Evolutionary conservation across 2,113 vertebrate species (phyloP), one percentile per base, ranked within the genome.

Genomic region (Platycercus adscitus): DNA sequence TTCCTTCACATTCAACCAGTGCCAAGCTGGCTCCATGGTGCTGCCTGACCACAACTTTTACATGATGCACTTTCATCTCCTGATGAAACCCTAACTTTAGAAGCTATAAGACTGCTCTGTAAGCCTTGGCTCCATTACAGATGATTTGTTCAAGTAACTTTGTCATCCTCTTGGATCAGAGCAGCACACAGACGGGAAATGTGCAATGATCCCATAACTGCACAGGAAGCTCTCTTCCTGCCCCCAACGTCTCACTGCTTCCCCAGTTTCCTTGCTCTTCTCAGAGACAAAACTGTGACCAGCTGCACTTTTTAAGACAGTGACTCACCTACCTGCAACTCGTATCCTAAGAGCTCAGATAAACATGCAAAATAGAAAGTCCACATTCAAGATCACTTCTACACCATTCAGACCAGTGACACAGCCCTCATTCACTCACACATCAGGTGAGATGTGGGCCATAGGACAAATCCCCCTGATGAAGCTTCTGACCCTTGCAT

Each of bases 391-490:
- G 50, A 75, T 16, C 15, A 63, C 46, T 58, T 43, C 49, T 23
- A 19, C 25, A 10, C 25, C 17, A 35, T 23, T 29, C 80, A 53
- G n/a, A 46, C 17, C 46, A 49, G 44, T 15, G 25, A 31, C n/a
- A 58, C 0, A 0, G 64, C 20, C 26, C 7, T 43, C 49, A 15
- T 13, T 29, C 35, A 18, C 17, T 53, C 49, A 13, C 66, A 73
- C 12, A 19, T 75, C 73, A 41, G 28, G 44, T 21, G 17, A 65
- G n/a, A 39, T 0, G 0, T 5, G 15, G 15, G 44, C 10, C 6
- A 58, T 5, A 16, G 17, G 35, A 63, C 5, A 68, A 60, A 79
- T 15, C 1, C 10, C 31, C 16, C 43, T 26, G 23, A 47, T 3
- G 25, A 71, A 79, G 50, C 47, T 68, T 39, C 6, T 73, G 39